A percentile compares a stretch with the other conserved stretches of the same genome.
Evolutionary conservation across 2,113 vertebrate species (phyloP).

Genomic region (Gobius niger): DNA sequence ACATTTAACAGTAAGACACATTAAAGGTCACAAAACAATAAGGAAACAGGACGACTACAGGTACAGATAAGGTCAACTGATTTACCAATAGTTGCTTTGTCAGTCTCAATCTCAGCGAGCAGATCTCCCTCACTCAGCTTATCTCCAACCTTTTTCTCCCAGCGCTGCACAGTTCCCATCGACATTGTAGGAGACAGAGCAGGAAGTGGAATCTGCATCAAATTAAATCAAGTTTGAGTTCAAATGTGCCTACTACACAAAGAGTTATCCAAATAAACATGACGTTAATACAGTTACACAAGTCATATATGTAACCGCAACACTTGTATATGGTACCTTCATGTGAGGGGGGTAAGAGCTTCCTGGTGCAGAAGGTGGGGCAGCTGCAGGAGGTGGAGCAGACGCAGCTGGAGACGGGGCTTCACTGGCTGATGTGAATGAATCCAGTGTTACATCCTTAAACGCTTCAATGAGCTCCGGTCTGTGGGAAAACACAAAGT

Average conservation of each 20-base stretch:
- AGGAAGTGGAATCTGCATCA: constrained; percentile 85
- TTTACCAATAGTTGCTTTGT: constrained; percentile 98
- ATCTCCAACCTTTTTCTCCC: constrained; percentile 99
- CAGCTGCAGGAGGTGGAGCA: constrained; percentile 62
- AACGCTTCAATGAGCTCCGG: constrained; percentile 84
- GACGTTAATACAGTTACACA: neutral
- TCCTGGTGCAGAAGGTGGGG: constrained; percentile 82
- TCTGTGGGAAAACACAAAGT: constrained; percentile 40
- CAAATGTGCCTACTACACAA: neutral
- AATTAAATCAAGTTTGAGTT: constrained; percentile 1
- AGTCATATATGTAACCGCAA: neutral
- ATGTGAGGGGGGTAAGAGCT: constrained; percentile 93
- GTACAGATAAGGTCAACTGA: neutral
- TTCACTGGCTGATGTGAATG: constrained; percentile 60
- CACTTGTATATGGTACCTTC: constrained; percentile 79
- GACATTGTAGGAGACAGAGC: constrained; percentile 98
- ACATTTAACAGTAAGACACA: too few species aligned
- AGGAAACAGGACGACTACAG: too few species aligned
- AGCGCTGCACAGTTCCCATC: constrained; percentile 96
- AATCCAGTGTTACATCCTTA: constrained; percentile 88
- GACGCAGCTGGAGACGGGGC: constrained; percentile 73
- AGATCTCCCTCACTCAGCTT: constrained; percentile 94
- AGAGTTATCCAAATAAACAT: neutral
- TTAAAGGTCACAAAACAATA: too few species aligned
- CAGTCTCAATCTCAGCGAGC: constrained; percentile 96